Conservation (phyloP, 2,888 invertebrate species). For the Trisateles emortualis region DNA sequence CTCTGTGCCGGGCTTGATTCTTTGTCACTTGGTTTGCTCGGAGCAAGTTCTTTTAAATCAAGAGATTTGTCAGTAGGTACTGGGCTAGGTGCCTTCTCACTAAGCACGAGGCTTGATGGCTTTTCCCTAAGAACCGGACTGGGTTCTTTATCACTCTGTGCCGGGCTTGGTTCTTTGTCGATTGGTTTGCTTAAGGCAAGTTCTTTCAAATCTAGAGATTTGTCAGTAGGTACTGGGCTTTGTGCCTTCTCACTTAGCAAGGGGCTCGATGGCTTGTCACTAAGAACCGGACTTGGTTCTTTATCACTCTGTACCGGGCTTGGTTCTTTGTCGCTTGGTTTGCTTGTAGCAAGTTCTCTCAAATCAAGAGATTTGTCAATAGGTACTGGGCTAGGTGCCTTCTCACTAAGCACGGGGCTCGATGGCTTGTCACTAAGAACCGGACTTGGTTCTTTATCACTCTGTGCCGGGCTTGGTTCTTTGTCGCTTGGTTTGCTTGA, state of each 20-base stretch:
- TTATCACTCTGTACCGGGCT: slow-evolving; percentile 1
- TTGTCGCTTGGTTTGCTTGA: slow-evolving; percentile 12
- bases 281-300: background rate
- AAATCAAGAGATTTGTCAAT: background rate
- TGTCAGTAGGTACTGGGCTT: background rate
- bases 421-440: slow-evolving; percentile 7
- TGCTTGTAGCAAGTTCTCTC: no score
- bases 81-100: background rate
- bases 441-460: no score
- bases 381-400: slow-evolving; percentile 4
- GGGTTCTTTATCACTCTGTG: background rate
- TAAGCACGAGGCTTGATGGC: background rate
- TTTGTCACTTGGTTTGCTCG: background rate
- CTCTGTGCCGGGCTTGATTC: background rate
- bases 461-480: slow-evolving; percentile 1
- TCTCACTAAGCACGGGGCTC: no score
- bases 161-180: no score
- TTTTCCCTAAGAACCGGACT: slow-evolving; percentile 6
- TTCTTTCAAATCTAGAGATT: background rate
- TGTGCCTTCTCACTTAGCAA: slow-evolving; percentile 7
- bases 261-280: background rate
- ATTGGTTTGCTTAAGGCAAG: background rate
- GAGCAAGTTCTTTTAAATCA: no score
- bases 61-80: no score
- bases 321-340: background rate